phyloP scores from a whole-genome alignment of 2,113 vertebrate species.

The Dipodomys spectabilis region DNA sequence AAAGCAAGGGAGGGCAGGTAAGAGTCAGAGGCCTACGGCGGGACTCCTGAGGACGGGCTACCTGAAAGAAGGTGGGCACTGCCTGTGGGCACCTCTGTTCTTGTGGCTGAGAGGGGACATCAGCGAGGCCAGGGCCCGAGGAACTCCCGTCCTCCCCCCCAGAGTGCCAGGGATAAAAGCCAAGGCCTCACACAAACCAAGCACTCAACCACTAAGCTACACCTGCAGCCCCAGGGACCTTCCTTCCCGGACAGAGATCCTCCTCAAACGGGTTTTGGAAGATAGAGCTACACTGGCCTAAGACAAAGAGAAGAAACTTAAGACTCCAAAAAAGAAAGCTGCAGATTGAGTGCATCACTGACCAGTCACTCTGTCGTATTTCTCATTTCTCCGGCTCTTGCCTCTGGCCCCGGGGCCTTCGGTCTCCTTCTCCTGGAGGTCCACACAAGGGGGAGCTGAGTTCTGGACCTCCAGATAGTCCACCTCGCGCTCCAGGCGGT shows the following conservation, averaged over 20 bases:
- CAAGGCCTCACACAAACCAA: background rate
- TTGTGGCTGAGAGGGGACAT: background rate
- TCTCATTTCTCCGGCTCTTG: constrained; percentile 90
- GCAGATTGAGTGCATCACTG: constrained; percentile 65
- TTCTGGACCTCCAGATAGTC: constrained; percentile 94
- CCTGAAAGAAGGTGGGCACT: background rate
- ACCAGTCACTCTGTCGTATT: constrained; percentile 94
- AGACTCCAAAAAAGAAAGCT: background rate
- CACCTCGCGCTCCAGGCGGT: constrained; percentile 93
- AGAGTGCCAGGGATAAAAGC: background rate
- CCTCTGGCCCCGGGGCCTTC: constrained; percentile 89
- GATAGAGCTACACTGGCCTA: background rate
- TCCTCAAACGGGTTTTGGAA: background rate
- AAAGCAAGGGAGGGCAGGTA: background rate
- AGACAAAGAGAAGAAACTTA: background rate
- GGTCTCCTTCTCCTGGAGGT: constrained; percentile 89
- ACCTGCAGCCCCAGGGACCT: background rate
- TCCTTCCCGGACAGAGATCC: background rate
- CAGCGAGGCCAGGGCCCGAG: background rate
- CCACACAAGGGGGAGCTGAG: constrained; percentile 92
- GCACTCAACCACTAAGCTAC: background rate
- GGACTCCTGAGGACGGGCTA: background rate
- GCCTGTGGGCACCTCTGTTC: background rate
- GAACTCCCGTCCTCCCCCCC: background rate
- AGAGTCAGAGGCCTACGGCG: background rate